Evolutionary conservation across 2,113 vertebrate species (phyloP).

Genomic region (Rhabdornis inornatus): DNA sequence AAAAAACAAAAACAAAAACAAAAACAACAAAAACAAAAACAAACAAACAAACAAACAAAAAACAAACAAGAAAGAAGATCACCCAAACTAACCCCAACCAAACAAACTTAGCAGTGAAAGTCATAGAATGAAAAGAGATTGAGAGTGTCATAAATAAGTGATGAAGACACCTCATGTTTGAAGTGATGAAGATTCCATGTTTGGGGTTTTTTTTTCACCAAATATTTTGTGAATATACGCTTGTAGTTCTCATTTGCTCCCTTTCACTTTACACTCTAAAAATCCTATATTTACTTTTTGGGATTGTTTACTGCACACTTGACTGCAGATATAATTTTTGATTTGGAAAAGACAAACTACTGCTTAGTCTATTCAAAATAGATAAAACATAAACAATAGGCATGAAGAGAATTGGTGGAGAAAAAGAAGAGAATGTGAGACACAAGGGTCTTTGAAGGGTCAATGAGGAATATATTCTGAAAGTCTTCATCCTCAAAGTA

Average conservation of each 20-base stretch:
- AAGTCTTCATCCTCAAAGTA: background rate
- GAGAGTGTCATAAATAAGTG: background rate
- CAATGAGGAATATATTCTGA: background rate
- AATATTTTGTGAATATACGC: background rate
- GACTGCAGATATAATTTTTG: background rate
- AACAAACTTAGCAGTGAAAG: background rate
- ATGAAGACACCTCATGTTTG: background rate
- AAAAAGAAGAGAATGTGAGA: background rate
- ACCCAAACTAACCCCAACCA: background rate
- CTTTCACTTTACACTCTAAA: background rate
- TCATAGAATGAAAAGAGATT: background rate
- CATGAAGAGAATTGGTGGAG: background rate
- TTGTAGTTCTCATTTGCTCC: background rate
- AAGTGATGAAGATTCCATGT: background rate
- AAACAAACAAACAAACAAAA: too few species aligned
- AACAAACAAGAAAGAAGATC: background rate
- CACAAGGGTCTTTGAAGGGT: background rate
- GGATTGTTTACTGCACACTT: background rate
- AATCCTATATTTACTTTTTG: background rate
- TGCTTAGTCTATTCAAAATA: background rate
- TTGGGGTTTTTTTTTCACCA: background rate
- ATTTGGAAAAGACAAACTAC: background rate
- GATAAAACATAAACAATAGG: background rate
- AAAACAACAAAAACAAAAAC: too few species aligned
- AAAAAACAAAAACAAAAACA: too few species aligned